A percentile compares a stretch with the other conserved stretches of the same genome.
phyloP scores from a whole-genome alignment of 2,888 invertebrate species.

The Mesorhabditis sp. region DNA sequence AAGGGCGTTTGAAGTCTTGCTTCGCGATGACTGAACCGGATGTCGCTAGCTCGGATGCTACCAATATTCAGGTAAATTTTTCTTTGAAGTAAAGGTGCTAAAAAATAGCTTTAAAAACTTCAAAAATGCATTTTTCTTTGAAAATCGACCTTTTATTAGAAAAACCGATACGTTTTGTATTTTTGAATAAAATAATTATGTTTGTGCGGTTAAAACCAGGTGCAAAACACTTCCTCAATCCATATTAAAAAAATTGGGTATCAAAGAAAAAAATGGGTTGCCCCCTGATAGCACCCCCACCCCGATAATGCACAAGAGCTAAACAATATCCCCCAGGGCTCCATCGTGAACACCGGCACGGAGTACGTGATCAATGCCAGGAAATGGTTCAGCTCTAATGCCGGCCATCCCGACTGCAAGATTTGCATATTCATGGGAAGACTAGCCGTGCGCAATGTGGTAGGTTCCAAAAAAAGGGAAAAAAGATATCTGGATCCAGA shows the following conservation, averaged over 20 bases:
- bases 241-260: too few relatives aligned
- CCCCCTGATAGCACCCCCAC: background rate
- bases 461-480: background rate
- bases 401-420: constrained; percentile 61
- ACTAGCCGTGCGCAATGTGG: constrained; percentile 38
- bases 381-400: constrained; percentile 64
- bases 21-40: constrained; percentile 62
- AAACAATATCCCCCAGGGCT: constrained; percentile 38
- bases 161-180: too few relatives aligned
- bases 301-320: background rate
- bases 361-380: constrained; percentile 61
- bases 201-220: background rate
- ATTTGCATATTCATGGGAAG: constrained; percentile 63
- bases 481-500: constrained; percentile 17
- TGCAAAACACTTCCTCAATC: too few relatives aligned
- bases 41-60: constrained; percentile 61
- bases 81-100: background rate
- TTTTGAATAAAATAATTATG: too few relatives aligned
- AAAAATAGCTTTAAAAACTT: constrained; percentile 6
- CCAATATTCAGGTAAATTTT: constrained; percentile 59
- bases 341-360: constrained; percentile 59
- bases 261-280: background rate
- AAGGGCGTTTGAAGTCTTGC: constrained; percentile 60
- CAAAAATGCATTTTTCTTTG: background rate
- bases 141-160: background rate